phyloP scores from a whole-genome alignment of 2,888 invertebrate genomes.

The Dasypolia templi region DNA sequence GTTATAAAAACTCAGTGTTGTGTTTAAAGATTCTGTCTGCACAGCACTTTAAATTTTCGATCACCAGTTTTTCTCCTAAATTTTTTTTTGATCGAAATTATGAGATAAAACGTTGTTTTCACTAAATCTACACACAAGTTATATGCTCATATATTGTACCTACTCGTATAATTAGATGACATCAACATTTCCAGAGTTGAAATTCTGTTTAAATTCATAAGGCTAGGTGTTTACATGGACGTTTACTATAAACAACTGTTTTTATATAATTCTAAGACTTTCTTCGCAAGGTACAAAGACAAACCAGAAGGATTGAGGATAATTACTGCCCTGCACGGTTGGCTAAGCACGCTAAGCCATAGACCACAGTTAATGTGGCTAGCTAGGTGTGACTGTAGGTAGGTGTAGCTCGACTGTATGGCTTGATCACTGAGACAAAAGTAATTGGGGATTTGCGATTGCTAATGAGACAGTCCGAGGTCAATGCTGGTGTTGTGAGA shows the following conservation, averaged over 20 bases:
- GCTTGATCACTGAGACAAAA: conserved; percentile 39
- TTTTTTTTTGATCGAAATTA: neutral
- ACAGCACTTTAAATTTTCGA: neutral
- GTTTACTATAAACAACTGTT: conserved; percentile 1
- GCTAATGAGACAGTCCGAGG: conserved; percentile 13
- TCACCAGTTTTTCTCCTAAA: neutral
- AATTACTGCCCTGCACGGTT: conserved; percentile 39
- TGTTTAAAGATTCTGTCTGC: neutral
- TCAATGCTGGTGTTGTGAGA: neutral
- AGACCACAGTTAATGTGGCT: conserved; percentile 33
- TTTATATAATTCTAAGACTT: conserved; percentile 30
- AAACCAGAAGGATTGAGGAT: conserved; percentile 47
- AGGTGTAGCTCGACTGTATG: conserved; percentile 13
- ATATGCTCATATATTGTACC: neutral
- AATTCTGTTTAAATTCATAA: conserved; percentile 26
- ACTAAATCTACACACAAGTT: neutral
- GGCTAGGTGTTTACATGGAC: neutral
- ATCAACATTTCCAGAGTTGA: conserved; percentile 2
- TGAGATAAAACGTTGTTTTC: neutral
- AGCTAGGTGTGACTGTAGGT: conserved; percentile 13
- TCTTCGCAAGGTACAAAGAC: conserved; percentile 26
- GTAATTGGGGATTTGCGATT: conserved; percentile 49
- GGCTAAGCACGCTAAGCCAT: conserved; percentile 44
- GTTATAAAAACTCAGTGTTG: neutral
- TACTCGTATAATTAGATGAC: neutral